Percentiles rank a stretch among this genome's conserved stretches.
phyloP scores from a whole-genome alignment of 2,113 vertebrate genomes.

The Solenodon paradoxus region DNA sequence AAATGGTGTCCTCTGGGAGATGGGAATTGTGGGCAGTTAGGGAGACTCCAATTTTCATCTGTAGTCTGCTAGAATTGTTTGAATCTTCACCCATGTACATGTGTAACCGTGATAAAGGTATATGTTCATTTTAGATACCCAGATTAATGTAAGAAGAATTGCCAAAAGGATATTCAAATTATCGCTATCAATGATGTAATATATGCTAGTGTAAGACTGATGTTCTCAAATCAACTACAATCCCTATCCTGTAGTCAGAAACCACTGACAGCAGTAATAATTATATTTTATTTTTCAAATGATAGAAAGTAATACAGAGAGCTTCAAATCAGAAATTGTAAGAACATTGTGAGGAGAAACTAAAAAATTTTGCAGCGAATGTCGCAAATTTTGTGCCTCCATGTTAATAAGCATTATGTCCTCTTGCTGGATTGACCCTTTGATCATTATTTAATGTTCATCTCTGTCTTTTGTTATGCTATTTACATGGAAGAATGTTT shows the following conservation, averaged over 20 bases:
- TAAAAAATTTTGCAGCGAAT: background rate
- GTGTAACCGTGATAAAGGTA: background rate
- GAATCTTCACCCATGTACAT: background rate
- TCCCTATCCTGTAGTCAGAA: background rate
- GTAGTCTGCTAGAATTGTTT: background rate
- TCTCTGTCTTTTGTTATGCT: too few species aligned
- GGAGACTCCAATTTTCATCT: background rate
- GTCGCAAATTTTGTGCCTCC: too few species aligned
- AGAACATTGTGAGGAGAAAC: background rate
- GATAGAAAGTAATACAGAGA: background rate
- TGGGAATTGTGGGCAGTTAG: background rate
- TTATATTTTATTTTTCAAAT: background rate
- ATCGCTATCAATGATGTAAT: background rate
- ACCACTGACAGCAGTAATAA: background rate
- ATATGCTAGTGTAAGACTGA: background rate
- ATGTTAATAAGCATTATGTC: too few species aligned
- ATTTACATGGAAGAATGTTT: too few species aligned
- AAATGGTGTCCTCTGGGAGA: background rate
- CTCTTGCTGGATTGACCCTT: too few species aligned
- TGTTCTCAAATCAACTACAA: background rate
- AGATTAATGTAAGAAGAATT: background rate
- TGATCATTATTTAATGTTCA: too few species aligned
- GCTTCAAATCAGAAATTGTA: background rate
- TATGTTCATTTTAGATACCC: background rate
- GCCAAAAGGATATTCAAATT: background rate